Percentiles rank a stretch among this genome's conserved stretches.
These are phyloP conservation scores for Megaptera novaeangliae DNA, from an alignment of 2,113 vertebrate species.

Conservation along the genomic window DNA sequence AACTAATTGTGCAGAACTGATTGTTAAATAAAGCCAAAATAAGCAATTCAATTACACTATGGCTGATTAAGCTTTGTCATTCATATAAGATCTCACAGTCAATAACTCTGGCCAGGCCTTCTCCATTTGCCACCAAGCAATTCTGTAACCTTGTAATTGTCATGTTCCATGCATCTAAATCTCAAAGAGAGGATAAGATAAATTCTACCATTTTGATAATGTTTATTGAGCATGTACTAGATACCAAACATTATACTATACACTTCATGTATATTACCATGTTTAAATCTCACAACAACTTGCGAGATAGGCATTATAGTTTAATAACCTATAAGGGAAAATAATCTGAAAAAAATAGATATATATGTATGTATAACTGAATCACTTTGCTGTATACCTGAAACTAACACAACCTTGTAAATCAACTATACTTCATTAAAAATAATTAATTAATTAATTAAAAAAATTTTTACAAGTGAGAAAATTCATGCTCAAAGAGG, in stretches of 20 bases:
- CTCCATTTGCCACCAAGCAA: neutral
- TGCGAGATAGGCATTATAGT: neutral
- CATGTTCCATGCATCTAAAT: neutral
- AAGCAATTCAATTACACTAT: constrained; percentile 15
- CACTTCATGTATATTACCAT: neutral
- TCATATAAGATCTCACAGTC: neutral
- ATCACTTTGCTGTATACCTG: neutral
- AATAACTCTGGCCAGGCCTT: neutral
- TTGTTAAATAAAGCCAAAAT: constrained; percentile 43
- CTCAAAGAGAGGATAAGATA: neutral
- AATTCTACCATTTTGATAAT: neutral
- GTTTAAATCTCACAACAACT: neutral
- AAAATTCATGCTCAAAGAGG: neutral
- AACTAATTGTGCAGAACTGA: constrained; percentile 25
- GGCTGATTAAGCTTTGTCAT: neutral
- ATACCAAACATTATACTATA: neutral
- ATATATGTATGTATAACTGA: neutral
- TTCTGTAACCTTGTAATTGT: neutral
- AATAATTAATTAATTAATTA: neutral
- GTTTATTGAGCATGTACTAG: neutral
- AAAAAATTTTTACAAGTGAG: neutral
- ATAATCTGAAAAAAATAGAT: neutral
- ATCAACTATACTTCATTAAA: neutral
- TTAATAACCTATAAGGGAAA: neutral
- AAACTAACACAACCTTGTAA: neutral